Evolutionary conservation across 2,113 vertebrate species (phyloP).

Genomic region (Lasiurus borealis): DNA sequence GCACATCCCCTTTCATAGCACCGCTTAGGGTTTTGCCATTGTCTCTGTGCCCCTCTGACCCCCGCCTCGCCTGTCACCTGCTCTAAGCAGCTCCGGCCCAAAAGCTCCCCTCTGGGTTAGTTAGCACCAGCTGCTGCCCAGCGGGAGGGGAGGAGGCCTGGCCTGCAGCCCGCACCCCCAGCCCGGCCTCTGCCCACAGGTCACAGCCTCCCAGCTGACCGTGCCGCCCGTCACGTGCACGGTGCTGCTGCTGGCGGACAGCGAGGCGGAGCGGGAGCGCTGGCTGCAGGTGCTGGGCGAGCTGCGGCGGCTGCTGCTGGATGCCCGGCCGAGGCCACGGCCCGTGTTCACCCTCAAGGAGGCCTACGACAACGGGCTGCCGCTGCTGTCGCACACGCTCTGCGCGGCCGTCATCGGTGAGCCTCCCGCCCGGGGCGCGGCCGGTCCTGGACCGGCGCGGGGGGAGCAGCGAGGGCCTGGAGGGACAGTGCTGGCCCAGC

Average conservation of each 20-base stretch:
- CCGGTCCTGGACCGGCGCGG: neutral
- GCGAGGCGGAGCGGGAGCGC: constrained; percentile 76
- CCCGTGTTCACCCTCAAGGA: constrained; percentile 83
- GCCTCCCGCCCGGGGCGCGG: accelerated
- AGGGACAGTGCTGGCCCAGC: neutral
- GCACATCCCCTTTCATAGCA: accelerated
- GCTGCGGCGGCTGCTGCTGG: constrained; percentile 79
- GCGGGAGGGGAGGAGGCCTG: neutral
- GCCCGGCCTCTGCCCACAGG: constrained; percentile 65
- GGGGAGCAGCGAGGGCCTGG: neutral
- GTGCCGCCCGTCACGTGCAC: constrained; percentile 76
- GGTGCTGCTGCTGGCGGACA: constrained; percentile 84
- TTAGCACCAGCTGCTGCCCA: neutral
- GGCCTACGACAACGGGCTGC: constrained; percentile 85
- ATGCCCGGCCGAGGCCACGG: constrained; percentile 60
- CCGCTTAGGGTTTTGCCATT: neutral
- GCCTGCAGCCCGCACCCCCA: neutral
- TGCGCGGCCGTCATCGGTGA: constrained; percentile 83
- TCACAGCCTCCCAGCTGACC: constrained; percentile 80
- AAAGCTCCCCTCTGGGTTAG: accelerated
- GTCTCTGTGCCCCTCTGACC: too few species aligned
- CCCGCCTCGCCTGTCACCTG: neutral
- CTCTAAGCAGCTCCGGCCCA: neutral
- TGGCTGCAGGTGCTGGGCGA: constrained; percentile 86
- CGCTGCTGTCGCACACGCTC: constrained; percentile 77